phyloP scores from a whole-genome alignment of 2,888 invertebrate genomes.

The Parapristionchus giblindavisi region DNA sequence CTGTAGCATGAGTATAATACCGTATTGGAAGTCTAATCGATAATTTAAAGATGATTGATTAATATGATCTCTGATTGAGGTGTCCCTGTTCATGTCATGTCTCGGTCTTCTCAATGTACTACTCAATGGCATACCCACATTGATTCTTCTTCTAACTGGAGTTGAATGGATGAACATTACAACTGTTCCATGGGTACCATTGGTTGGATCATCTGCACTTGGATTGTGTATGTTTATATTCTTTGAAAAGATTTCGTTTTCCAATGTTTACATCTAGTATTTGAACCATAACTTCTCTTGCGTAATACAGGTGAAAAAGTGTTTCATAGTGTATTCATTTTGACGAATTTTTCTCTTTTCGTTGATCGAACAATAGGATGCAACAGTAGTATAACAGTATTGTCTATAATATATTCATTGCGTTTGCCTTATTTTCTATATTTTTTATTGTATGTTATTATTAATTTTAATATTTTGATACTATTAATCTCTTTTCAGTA shows the following conservation, averaged over 20 bases:
- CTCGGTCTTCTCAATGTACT: slow-evolving; percentile 88
- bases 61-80: slow-evolving; percentile 72
- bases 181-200: slow-evolving; percentile 86
- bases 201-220: slow-evolving; percentile 79
- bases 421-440: not conserved
- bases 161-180: slow-evolving; percentile 85
- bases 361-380: too few species aligned
- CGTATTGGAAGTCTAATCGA: too few species aligned
- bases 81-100: slow-evolving; percentile 90
- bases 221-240: slow-evolving; percentile 63
- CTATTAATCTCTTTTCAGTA: slow-evolving; percentile 75
- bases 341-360: too few species aligned
- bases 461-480: not conserved
- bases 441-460: not conserved
- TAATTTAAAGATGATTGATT: too few species aligned
- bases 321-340: too few species aligned
- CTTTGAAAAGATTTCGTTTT: too few species aligned
- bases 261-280: too few species aligned
- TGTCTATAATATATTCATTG: not conserved
- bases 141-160: slow-evolving; percentile 71
- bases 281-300: too few species aligned
- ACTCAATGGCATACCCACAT: slow-evolving; percentile 71
- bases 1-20: too few species aligned
- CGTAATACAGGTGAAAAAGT: too few species aligned
- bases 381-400: too few species aligned